Evolutionary conservation across 2,797 vertebrate genomes (phyloP).

Genomic region (Pelodytes ibericus): DNA sequence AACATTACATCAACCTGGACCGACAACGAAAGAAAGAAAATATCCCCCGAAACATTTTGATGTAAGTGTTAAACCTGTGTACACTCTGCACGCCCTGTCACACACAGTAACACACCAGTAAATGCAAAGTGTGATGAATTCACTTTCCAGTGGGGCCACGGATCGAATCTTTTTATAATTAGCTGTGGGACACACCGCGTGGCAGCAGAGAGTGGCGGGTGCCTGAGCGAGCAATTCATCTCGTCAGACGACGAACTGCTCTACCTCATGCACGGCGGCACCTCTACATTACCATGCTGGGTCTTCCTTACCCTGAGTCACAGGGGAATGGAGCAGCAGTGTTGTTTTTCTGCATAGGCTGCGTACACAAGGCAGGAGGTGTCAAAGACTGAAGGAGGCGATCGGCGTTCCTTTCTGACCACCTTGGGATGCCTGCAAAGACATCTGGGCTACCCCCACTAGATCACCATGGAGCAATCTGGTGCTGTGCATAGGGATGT

Average conservation of each 20-base stretch:
- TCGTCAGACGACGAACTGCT: constrained; percentile 22
- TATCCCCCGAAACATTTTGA: constrained; percentile 42
- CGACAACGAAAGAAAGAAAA: constrained; percentile 38
- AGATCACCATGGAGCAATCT: no score
- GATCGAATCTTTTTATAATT: constrained; percentile 51
- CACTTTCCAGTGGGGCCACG: neutral
- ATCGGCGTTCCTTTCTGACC: no score
- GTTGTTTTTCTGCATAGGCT: no score
- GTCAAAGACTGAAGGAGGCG: no score
- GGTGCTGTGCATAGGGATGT: no score
- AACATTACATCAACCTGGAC: constrained; percentile 24
- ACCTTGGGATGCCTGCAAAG: no score
- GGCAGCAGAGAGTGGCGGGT: constrained; percentile 10
- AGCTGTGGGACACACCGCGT: constrained; percentile 29
- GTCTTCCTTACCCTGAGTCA: neutral
- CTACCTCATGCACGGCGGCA: neutral
- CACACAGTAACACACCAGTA: constrained; percentile 43
- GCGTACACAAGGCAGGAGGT: no score
- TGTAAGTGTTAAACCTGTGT: constrained; percentile 44
- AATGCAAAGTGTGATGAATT: constrained; percentile 40
- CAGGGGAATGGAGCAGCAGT: neutral
- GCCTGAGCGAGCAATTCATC: constrained; percentile 38
- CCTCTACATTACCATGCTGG: neutral
- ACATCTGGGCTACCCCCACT: no score
- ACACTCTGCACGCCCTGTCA: neutral